Evolutionary conservation across 2,888 invertebrate genomes (phyloP).

Genomic region (Trissolcus brochymenae): DNA sequence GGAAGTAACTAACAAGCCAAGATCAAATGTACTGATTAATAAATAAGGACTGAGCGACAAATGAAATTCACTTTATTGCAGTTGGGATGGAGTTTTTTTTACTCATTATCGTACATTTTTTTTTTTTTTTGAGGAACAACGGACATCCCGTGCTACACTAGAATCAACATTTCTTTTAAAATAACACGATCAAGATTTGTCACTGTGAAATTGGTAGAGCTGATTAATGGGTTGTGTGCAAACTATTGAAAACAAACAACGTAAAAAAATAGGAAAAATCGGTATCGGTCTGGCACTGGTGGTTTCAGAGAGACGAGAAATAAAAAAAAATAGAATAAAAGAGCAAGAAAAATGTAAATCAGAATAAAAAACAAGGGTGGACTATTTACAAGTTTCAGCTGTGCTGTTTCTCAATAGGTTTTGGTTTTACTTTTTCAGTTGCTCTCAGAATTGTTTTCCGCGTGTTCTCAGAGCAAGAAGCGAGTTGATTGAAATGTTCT

Average conservation of each 20-base stretch:
- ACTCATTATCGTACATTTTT: conserved; percentile 40
- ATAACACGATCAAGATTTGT: neutral
- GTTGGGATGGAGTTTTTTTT: neutral
- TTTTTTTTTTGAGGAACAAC: conserved; percentile 48
- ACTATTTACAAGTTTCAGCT: conserved; percentile 68
- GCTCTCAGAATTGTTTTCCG: no score
- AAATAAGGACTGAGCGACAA: conserved; percentile 26
- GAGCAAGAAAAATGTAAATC: conserved; percentile 35
- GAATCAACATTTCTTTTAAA: neutral
- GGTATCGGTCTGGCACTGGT: conserved; percentile 39
- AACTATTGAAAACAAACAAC: neutral
- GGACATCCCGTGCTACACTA: conserved; percentile 9
- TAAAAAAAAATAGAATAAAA: conserved; percentile 22
- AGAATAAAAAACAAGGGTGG: conserved; percentile 44
- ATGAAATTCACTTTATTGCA: conserved; percentile 13
- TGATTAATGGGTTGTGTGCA: conserved; percentile 2
- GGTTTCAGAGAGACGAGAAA: conserved; percentile 26
- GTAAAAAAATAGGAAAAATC: conserved; percentile 3
- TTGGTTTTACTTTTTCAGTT: conserved; percentile 11
- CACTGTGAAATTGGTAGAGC: conserved; percentile 2
- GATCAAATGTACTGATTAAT: conserved; percentile 31
- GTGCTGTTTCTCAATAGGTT: conserved; percentile 41
- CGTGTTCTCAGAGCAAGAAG: neutral
- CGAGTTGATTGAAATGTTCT: conserved; percentile 23
- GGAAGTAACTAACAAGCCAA: conserved; percentile 3